Conservation (phyloP, 2,113 vertebrate genomes). For the Gobiocypris rarus region DNA sequence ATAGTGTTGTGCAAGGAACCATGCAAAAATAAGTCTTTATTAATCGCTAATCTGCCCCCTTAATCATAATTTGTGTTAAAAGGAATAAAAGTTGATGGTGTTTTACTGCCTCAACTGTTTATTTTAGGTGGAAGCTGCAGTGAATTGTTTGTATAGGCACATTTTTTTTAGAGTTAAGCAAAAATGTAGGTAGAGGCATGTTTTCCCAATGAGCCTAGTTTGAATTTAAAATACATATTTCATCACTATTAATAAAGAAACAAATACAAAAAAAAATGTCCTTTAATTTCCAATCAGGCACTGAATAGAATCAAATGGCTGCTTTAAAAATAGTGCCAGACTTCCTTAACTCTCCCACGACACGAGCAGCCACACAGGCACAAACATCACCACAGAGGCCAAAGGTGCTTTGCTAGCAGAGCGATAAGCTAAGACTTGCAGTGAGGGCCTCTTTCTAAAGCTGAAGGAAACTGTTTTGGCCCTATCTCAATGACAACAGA, state of each 20-base stretch:
- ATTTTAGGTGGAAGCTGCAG: neutral
- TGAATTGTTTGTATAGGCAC: neutral
- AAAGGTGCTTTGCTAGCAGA: conserved; percentile 39
- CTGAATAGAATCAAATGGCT: neutral
- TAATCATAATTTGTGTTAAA: neutral
- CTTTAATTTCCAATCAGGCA: neutral
- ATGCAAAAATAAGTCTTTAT: neutral
- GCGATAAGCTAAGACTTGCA: conserved; percentile 31
- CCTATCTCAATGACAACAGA: conserved; percentile 43
- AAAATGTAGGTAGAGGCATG: neutral
- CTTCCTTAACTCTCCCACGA: conserved; percentile 16
- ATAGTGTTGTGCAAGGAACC: neutral
- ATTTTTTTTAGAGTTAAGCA: too few species aligned
- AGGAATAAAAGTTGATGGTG: neutral
- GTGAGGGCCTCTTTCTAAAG: conserved; percentile 22
- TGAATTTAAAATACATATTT: neutral
- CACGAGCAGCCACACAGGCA: conserved; percentile 20
- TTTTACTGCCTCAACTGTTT: neutral
- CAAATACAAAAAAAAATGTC: too few species aligned
- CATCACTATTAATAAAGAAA: neutral
- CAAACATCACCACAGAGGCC: conserved; percentile 26
- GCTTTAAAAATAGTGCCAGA: conserved; percentile 23
- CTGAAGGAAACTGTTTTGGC: conserved; percentile 36
- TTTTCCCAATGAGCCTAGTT: neutral
- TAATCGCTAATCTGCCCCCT: neutral